These are phyloP conservation scores for Trypoxylon attenuatum DNA, from an alignment of 2,888 invertebrate genomes.

Conservation along the genomic window DNA sequence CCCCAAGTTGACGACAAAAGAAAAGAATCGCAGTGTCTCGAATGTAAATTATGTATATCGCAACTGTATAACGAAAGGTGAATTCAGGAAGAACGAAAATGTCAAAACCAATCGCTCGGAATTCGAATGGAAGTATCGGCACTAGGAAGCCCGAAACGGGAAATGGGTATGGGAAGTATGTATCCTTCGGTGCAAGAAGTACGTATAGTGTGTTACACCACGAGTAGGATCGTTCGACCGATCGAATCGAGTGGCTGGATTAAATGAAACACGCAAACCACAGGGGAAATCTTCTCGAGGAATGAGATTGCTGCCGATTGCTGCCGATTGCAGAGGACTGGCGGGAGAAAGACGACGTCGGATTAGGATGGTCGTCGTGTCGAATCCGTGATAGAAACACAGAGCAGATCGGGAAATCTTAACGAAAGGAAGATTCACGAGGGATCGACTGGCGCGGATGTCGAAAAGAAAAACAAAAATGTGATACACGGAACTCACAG, in stretches of 20 bases:
- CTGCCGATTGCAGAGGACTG: no score
- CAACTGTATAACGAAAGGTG: constrained; percentile 40
- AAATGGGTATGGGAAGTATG: constrained; percentile 5
- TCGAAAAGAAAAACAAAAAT: constrained; percentile 56
- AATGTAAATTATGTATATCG: constrained; percentile 61
- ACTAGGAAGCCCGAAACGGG: constrained; percentile 10
- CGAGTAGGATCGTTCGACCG: constrained; percentile 14
- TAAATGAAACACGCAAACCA: neutral
- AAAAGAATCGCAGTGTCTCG: constrained; percentile 49
- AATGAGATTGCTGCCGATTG: no score
- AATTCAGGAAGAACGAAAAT: constrained; percentile 23
- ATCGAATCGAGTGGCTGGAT: neutral
- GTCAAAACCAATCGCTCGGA: constrained; percentile 27
- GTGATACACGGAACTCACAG: constrained; percentile 55
- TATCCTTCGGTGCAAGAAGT: constrained; percentile 9
- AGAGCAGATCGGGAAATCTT: neutral
- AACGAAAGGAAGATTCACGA: constrained; percentile 23
- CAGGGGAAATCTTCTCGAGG: neutral
- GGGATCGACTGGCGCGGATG: constrained; percentile 44
- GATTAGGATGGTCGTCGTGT: constrained; percentile 1
- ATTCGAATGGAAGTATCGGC: constrained; percentile 19
- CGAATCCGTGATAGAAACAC: constrained; percentile 38
- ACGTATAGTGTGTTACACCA: constrained; percentile 21
- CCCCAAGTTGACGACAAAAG: constrained; percentile 34
- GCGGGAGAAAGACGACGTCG: neutral